Evolutionary conservation across 1,140 invertebrate species (phyloP).

Genomic region (Cyphomyrmex costatus): DNA sequence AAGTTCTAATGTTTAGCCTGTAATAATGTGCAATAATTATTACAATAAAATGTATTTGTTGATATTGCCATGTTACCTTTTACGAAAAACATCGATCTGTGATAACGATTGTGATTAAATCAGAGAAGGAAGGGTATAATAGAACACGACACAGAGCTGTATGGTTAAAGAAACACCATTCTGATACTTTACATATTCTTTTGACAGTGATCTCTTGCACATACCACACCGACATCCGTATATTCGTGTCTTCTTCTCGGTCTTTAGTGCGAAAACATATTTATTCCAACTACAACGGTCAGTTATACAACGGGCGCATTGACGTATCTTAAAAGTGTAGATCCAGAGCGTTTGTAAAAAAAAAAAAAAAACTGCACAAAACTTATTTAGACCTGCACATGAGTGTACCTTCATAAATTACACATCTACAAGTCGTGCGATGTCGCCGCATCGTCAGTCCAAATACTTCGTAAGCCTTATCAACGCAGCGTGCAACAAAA

Average conservation of each 20-base stretch:
- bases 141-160: constrained; percentile 29
- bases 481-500: constrained; percentile 14
- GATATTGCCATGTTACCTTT: background rate
- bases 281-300: constrained; percentile 24
- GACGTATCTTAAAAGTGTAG: constrained; percentile 10
- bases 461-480: constrained; percentile 31
- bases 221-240: constrained; percentile 18
- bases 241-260: constrained; percentile 7
- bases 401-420: constrained; percentile 28
- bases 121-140: constrained; percentile 17
- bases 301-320: constrained; percentile 22
- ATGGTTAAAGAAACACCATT: constrained; percentile 46
- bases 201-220: constrained; percentile 19
- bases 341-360: constrained; percentile 27
- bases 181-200: constrained; percentile 49
- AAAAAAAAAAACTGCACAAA: constrained; percentile 28
- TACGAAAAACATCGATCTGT: background rate
- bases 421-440: background rate
- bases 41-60: background rate
- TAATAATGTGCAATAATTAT: constrained; percentile 22
- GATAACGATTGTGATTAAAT: background rate
- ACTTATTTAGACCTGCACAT: constrained; percentile 1
- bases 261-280: constrained; percentile 19
- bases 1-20: background rate
- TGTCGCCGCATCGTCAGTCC: background rate